Evolutionary conservation across 2,113 vertebrate genomes (phyloP), one percentile per base, ranked within the genome.

Genomic region (Halcyon malimbica): DNA sequence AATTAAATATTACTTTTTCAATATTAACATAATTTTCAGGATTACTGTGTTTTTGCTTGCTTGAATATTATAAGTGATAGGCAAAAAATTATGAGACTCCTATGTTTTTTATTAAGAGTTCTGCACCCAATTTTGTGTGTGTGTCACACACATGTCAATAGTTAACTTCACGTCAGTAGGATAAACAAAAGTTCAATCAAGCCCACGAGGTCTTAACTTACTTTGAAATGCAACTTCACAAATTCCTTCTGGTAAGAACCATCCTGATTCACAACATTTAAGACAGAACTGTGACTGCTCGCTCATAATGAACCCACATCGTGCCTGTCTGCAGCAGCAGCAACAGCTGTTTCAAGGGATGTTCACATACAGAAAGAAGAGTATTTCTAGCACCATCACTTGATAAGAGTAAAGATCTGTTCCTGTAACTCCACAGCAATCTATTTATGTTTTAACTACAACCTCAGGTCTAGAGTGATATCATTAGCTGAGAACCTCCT

Each of bases 1-100:
- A 87, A 79, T 37, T 5, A 63, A 57, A 91, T 26, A 59, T 75
- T 68, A 64, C 60, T 90, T 87, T 87, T 93, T 63, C 51, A 39
- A 8, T 75, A 60, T 26, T 42, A 73, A 35, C 23, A 59, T 54
- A 76, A 59, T 54, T 71, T 71, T 88, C 53, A 76, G 44, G 13
- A 81, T 31, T 39, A 16, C 8, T 56, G 5, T 75, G 46, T 0
- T 63, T 89, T 78, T 50, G 28, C 51, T 77, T 83, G 28, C 56
- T 74, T 54, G 24, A 86, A 46, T 8, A 54, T 31, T 39, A 56
- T 12, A 83, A 83, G 41, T 25, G 54, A 54, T 4, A 18, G 41
- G 12, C 21, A 93, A 70, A 63, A 24, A 81, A 74, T 31, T 74
- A 50, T 26, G 33, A 67, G 18, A 33, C 29, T 39, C 16, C 46